phyloP scores from a whole-genome alignment of 37 sponge, comb jelly and placozoan species.

The Ephydatia muelleri region DNA sequence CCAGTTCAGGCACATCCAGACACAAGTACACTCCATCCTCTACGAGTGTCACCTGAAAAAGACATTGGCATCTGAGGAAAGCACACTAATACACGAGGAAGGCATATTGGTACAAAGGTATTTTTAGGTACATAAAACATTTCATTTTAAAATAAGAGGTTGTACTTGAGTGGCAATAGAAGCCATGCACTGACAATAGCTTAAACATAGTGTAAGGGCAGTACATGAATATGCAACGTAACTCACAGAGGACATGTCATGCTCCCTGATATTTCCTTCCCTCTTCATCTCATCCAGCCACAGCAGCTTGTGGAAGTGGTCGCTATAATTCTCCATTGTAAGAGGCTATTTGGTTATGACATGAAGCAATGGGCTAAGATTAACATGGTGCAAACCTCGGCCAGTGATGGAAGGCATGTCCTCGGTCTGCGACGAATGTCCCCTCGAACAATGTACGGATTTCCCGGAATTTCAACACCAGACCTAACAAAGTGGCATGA shows the following conservation, averaged over 20 bases:
- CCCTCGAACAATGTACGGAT: not conserved
- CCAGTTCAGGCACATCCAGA: slow-evolving; percentile 72
- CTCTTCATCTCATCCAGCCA: slow-evolving; percentile 48
- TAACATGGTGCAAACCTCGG: not conserved
- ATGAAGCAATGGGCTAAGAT: not conserved
- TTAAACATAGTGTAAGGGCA: no score
- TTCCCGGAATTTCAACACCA: not conserved
- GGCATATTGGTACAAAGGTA: no score
- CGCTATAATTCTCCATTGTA: slow-evolving; percentile 45
- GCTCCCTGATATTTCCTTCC: slow-evolving; percentile 49
- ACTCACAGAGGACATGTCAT: slow-evolving; percentile 55
- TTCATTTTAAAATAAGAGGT: no score
- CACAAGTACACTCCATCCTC: slow-evolving; percentile 58
- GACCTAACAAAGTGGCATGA: not conserved
- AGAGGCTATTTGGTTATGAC: slow-evolving; percentile 22
- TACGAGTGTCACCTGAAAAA: slow-evolving; percentile 36
- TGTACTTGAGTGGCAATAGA: no score
- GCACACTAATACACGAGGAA: no score
- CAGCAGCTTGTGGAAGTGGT: slow-evolving; percentile 51
- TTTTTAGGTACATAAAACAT: no score
- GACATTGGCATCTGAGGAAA: not conserved
- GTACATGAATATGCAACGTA: no score
- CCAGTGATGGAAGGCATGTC: not conserved
- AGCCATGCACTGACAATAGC: no score
- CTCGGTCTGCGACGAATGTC: not conserved